phyloP scores from a whole-genome alignment of 2,888 invertebrate genomes.

The Drosophila lacicola region DNA sequence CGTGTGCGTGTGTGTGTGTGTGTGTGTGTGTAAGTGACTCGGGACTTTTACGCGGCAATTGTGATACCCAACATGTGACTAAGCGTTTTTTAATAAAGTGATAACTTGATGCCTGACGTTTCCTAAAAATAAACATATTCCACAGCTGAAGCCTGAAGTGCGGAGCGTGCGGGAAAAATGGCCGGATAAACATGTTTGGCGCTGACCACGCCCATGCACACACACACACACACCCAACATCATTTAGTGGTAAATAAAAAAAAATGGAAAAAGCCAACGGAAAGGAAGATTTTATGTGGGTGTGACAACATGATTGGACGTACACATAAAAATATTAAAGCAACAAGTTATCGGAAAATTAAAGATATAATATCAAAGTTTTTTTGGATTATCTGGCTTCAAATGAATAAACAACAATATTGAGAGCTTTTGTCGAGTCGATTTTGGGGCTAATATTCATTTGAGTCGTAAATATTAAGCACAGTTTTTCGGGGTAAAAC shows the following conservation, averaged over 20 bases:
- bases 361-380: too few relatives aligned
- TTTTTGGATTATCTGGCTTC: too few relatives aligned
- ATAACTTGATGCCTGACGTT: slow-evolving; percentile 77
- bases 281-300: slow-evolving; percentile 11
- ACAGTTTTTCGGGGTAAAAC: too few relatives aligned
- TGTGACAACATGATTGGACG: slow-evolving; percentile 10
- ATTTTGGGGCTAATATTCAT: too few relatives aligned
- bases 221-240: neutral
- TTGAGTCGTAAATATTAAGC: too few relatives aligned
- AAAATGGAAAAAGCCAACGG: too few relatives aligned
- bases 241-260: slow-evolving; percentile 3
- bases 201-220: slow-evolving; percentile 36
- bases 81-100: slow-evolving; percentile 79
- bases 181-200: slow-evolving; percentile 41
- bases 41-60: slow-evolving; percentile 34
- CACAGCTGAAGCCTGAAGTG: slow-evolving; percentile 2
- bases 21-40: slow-evolving; percentile 36
- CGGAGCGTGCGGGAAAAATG: slow-evolving; percentile 21
- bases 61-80: slow-evolving; percentile 58
- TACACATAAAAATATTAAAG: neutral
- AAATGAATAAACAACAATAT: too few relatives aligned
- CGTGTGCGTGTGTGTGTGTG: slow-evolving; percentile 4
- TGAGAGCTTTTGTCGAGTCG: too few relatives aligned
- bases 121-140: slow-evolving; percentile 71
- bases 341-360: neutral